Percentiles rank a stretch among this genome's conserved stretches.
These are phyloP conservation scores for Microhierax caerulescens DNA, from an alignment of 2,797 vertebrate genomes.

Conservation along the genomic window DNA sequence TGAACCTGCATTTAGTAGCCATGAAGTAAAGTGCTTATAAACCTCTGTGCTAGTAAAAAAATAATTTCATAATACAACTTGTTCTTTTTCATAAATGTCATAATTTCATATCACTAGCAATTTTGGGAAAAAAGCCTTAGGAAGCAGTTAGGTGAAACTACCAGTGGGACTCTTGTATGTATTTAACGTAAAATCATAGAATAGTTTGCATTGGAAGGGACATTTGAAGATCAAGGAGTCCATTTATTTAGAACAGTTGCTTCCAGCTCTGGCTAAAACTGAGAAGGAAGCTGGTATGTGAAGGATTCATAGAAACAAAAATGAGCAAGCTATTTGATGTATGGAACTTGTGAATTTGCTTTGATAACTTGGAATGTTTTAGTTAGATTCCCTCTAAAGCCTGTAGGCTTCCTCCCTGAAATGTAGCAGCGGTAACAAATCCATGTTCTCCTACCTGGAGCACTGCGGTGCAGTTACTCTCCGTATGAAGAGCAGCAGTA, in stretches of 20 bases:
- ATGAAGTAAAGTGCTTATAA: not conserved
- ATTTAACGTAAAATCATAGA: not conserved
- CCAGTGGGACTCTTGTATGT: not conserved
- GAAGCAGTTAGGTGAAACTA: not conserved
- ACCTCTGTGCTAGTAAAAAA: not conserved
- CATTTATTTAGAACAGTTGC: not conserved
- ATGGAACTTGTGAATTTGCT: not conserved
- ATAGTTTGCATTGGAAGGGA: not conserved
- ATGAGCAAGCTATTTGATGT: not conserved
- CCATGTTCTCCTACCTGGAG: not conserved
- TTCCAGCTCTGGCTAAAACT: not conserved
- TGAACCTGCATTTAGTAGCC: not conserved
- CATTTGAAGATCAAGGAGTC: not conserved
- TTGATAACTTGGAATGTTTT: not conserved
- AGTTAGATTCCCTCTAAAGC: not conserved
- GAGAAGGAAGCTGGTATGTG: not conserved
- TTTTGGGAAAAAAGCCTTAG: not conserved
- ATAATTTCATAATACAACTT: not conserved
- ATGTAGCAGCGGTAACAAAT: not conserved
- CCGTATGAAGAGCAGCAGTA: not conserved
- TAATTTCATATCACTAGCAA: not conserved
- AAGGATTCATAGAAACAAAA: not conserved
- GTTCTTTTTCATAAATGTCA: not conserved
- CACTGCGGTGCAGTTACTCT: fast-evolving
- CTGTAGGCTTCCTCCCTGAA: not conserved